These are phyloP conservation scores for Tetraneura akinire DNA, from an alignment of 1,140 invertebrate species.

Conservation along the genomic window DNA sequence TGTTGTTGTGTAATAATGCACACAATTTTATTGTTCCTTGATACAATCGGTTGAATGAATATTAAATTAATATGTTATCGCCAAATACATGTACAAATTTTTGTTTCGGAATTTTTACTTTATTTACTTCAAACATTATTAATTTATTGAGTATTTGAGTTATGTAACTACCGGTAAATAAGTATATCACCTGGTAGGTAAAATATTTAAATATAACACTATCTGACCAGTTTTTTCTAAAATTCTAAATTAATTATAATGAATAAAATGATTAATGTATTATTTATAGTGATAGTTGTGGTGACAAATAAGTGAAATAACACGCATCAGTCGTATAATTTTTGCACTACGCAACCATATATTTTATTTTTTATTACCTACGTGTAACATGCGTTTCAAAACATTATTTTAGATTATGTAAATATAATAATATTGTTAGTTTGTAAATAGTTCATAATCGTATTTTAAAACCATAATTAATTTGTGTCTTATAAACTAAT, in stretches of 20 bases:
- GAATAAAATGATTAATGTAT: background rate
- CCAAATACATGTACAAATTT: background rate
- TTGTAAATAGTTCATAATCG: background rate
- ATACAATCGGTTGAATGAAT: background rate
- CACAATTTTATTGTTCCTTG: background rate
- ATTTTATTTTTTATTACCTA: background rate
- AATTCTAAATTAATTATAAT: too few relatives aligned
- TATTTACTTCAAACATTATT: background rate
- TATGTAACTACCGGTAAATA: too few relatives aligned
- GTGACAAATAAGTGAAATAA: background rate
- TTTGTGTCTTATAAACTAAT: too few relatives aligned
- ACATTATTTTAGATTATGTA: slow-evolving; percentile 1
- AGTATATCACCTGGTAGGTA: background rate
- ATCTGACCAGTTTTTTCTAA: background rate
- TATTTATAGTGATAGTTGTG: background rate
- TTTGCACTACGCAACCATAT: slow-evolving; percentile 2
- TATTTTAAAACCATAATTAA: background rate
- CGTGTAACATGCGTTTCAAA: background rate
- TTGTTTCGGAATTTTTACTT: too few relatives aligned
- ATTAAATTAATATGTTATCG: background rate
- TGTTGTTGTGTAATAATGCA: background rate
- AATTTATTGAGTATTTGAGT: background rate
- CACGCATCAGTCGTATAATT: background rate
- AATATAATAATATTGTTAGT: background rate
- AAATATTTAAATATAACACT: background rate